Conservation (phyloP, 2,113 vertebrate species). For the Lutjanus erythropterus region DNA sequence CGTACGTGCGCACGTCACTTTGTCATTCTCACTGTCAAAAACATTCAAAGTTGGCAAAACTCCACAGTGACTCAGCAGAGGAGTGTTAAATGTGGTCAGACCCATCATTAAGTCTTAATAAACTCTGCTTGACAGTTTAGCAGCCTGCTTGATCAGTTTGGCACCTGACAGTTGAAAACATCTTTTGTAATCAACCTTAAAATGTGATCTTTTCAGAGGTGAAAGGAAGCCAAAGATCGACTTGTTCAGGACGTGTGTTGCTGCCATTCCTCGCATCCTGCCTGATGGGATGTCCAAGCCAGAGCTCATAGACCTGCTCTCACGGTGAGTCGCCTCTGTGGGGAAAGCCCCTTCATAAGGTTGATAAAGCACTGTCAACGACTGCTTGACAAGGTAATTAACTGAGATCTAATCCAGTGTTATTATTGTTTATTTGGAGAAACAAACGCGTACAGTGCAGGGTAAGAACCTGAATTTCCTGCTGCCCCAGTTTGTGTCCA, state of each 20-base stretch:
- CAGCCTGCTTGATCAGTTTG: not conserved
- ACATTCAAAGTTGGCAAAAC: not conserved
- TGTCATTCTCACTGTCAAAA: not conserved
- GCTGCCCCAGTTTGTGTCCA: not conserved
- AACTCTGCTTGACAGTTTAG: not conserved
- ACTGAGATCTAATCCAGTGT: not conserved
- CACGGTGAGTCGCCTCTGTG: conserved; percentile 59
- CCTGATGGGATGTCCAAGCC: conserved; percentile 98
- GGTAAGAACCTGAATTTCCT: not conserved
- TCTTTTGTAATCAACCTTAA: not conserved
- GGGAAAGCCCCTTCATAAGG: not conserved
- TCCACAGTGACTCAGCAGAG: not conserved
- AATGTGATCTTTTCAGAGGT: conserved; percentile 83
- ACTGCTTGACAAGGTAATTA: not conserved
- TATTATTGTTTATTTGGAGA: conserved; percentile 13
- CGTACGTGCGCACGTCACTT: conserved; percentile 84
- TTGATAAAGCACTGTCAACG: not conserved
- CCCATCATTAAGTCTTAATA: conserved; percentile 2
- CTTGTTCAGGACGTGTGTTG: conserved; percentile 96
- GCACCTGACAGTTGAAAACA: conserved; percentile 6
- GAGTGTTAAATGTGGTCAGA: not conserved
- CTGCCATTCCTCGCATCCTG: conserved; percentile 95
- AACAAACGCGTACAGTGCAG: not conserved
- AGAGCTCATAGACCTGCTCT: conserved; percentile 95
- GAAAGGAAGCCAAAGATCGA: conserved; percentile 99